Percentiles rank a stretch among this genome's conserved stretches.
Conservation (phyloP, 2,113 vertebrate species). For the Bucco capensis region DNA sequence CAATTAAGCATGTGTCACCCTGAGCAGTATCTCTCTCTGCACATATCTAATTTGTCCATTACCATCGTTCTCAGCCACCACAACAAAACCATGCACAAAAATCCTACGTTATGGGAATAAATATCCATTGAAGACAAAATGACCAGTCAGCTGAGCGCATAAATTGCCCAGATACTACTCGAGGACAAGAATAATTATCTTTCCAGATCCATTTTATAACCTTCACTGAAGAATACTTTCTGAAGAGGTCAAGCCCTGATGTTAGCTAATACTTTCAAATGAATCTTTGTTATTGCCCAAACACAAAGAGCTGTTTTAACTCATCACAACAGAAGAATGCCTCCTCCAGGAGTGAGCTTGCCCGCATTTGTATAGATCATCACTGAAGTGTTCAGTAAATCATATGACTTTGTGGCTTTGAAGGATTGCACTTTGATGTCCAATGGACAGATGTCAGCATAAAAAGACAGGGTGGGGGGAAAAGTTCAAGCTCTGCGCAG, state of each 20-base stretch:
- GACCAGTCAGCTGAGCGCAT: conserved; percentile 27
- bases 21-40: conserved; percentile 11
- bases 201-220: conserved; percentile 48
- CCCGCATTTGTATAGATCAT: neutral
- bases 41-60: neutral
- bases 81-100: neutral
- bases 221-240: conserved; percentile 26
- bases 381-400: neutral
- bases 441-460: conserved; percentile 2
- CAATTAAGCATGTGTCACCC: conserved; percentile 30
- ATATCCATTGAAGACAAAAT: conserved; percentile 15
- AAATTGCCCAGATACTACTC: conserved; percentile 26
- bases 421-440: conserved; percentile 2
- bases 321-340: neutral
- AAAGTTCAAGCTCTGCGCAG: neutral
- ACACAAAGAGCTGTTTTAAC: conserved; percentile 20
- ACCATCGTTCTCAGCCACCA: neutral
- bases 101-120: neutral
- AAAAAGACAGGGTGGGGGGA: accelerated
- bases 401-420: neutral
- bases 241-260: conserved; percentile 40
- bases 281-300: conserved; percentile 37
- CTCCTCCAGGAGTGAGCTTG: neutral
- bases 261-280: conserved; percentile 37
- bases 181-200: conserved; percentile 36